Evolutionary conservation across 2,888 invertebrate genomes (phyloP), one percentile per base, ranked within the genome.

Genomic region (Macaria notata): DNA sequence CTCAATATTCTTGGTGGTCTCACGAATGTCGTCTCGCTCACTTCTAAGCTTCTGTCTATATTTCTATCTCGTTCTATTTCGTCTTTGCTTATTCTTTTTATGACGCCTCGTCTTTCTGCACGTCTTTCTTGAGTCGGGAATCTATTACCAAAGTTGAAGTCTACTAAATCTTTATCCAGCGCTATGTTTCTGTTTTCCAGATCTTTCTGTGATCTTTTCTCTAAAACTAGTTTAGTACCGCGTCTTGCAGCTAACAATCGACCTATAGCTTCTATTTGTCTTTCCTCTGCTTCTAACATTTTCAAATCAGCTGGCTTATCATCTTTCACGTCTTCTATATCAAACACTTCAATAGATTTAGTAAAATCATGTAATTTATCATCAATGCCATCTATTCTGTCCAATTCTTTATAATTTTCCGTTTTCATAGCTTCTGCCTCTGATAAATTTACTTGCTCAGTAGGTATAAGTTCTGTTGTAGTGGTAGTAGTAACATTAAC

Each of bases 221-320:
- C 88, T 59, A 92, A 39, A 31, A 86, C 72, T 0, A 92, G 61
- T 59, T 87, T 88, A 0, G 83, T 81, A 0, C 84, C 88, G 33
- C 90, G 78, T 52, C 83, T 79, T 0, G 86, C 81, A 3, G 90
- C 90, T 63, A 92, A 53, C 9, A 91, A 72, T 60, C 92, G 79
- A 0, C 92, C 92, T 31, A 92, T 89, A 31, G 86, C 92, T 72
- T 92, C 92, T 42, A 92, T 92, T 65, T 92, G 92, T 50, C 78
- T 81, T 52, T 92, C 92, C 73, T 92, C 92, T 0, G 92, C 91
- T 69, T 91, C 86, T 47, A 92, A 72, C 45, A 85, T 85, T 71
- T 85, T 92, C 1, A 84, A 65, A 65, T 89, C 81, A 0, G 86
- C 67, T 52, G 75, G 54, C 60, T 86, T 91, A 1, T 88, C 87